These are phyloP conservation scores for Spongilla lacustris DNA, from an alignment of 37 sponge, comb jelly and placozoan genomes.

Conservation along the genomic window DNA sequence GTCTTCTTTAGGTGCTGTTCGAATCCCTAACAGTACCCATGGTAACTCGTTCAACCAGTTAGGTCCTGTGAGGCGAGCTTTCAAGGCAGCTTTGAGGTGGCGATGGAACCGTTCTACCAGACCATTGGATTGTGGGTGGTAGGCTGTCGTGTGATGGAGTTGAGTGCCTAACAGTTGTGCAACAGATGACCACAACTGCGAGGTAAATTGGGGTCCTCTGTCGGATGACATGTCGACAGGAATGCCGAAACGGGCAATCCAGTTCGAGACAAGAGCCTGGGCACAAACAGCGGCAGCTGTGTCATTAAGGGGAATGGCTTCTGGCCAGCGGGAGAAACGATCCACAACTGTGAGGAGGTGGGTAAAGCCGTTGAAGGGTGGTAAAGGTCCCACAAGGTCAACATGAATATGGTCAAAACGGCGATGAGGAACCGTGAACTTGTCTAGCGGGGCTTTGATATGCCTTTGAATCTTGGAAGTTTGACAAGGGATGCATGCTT, in stretches of 20 bases:
- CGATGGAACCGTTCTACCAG: too few relatives aligned
- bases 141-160: constrained; percentile 8
- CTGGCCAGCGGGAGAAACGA: constrained; percentile 28
- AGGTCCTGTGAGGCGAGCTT: constrained; percentile 16
- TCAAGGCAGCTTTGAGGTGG: too few relatives aligned
- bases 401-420: too few relatives aligned
- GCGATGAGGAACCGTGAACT: background rate
- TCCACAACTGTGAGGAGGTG: constrained; percentile 23
- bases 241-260: constrained; percentile 25
- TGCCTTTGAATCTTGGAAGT: too few relatives aligned
- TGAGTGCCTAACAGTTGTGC: constrained; percentile 23
- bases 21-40: constrained; percentile 14
- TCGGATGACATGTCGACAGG: constrained; percentile 34
- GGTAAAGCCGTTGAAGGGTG: constrained; percentile 9
- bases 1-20: too few relatives aligned
- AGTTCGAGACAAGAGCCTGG: constrained; percentile 1
- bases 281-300: too few relatives aligned
- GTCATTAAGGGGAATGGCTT: constrained; percentile 51
- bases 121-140: too few relatives aligned
- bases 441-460: background rate
- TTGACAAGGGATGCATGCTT: too few relatives aligned
- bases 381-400: constrained; percentile 23
- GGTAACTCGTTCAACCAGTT: constrained; percentile 25
- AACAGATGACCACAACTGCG: constrained; percentile 17
- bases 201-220: constrained; percentile 29